Conservation (phyloP, 2,888 invertebrate genomes). For the Luffia ferchaultella region DNA sequence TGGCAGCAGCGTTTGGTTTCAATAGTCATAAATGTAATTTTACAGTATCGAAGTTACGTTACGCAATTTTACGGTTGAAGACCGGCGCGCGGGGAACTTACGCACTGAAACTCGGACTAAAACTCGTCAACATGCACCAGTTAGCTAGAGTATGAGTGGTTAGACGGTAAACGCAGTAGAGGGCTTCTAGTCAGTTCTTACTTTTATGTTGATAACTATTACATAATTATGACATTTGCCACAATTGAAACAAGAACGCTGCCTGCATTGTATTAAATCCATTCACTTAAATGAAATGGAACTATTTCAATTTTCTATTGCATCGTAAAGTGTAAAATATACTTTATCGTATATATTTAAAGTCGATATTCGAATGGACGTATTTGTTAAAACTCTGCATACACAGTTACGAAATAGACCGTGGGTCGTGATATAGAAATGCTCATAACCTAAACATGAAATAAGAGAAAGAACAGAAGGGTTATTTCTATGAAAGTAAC, state of each 20-base stretch:
- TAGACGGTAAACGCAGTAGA: too few species aligned
- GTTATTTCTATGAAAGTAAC: not conserved
- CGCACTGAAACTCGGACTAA: too few species aligned
- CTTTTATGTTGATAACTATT: too few species aligned
- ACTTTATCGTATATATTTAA: not conserved
- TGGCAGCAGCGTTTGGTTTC: too few species aligned
- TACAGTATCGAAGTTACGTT: too few species aligned
- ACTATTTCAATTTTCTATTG: not conserved
- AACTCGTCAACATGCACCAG: too few species aligned
- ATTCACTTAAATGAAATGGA: not conserved
- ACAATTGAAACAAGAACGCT: not conserved
- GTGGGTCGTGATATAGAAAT: not conserved
- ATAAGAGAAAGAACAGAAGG: not conserved
- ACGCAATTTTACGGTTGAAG: too few species aligned
- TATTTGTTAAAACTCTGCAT: not conserved
- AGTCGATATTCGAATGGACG: not conserved
- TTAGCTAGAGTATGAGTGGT: too few species aligned
- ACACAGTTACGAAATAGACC: not conserved
- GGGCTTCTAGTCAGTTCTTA: too few species aligned
- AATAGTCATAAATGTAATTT: too few species aligned
- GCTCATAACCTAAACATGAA: not conserved
- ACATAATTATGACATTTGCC: not conserved
- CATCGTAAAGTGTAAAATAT: not conserved
- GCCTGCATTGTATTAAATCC: not conserved
- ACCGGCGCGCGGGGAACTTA: too few species aligned